A percentile compares a stretch with the other conserved stretches of the same genome.
These are phyloP conservation scores for Fulmarus glacialis DNA, from an alignment of 2,113 vertebrate genomes.

Conservation along the genomic window DNA sequence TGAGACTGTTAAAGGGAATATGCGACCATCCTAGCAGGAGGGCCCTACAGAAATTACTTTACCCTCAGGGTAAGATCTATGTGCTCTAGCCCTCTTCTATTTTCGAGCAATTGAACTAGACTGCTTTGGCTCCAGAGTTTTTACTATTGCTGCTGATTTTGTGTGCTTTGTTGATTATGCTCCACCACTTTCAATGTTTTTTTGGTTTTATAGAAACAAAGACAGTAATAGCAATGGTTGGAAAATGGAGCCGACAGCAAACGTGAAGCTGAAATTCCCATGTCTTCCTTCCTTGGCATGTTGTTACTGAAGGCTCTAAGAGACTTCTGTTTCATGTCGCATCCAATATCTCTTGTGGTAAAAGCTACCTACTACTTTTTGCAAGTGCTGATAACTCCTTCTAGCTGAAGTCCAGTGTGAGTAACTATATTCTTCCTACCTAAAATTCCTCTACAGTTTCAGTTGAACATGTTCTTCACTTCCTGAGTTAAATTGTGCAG, in stretches of 20 bases:
- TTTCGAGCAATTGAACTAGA: not conserved
- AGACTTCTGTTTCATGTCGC: not conserved
- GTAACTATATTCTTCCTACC: not conserved
- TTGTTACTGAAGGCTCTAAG: not conserved
- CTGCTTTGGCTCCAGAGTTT: not conserved
- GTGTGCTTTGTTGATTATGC: not conserved
- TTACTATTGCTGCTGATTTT: not conserved
- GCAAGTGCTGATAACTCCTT: not conserved
- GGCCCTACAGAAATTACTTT: not conserved
- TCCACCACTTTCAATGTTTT: not conserved
- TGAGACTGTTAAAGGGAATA: not conserved
- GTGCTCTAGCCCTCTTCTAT: not conserved
- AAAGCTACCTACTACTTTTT: not conserved
- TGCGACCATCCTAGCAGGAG: not conserved
- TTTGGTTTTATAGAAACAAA: not conserved
- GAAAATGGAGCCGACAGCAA: not conserved
- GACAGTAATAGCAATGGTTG: not conserved
- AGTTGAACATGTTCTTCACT: not conserved
- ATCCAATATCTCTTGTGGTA: not conserved
- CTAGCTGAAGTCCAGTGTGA: not conserved
- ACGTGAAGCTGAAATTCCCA: not conserved
- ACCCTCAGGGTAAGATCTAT: not conserved
- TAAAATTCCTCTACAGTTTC: not conserved
- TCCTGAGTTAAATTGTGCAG: not conserved
- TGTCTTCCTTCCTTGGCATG: not conserved